phyloP scores from a whole-genome alignment of 2,888 invertebrate species.

The Aelia acuminata region DNA sequence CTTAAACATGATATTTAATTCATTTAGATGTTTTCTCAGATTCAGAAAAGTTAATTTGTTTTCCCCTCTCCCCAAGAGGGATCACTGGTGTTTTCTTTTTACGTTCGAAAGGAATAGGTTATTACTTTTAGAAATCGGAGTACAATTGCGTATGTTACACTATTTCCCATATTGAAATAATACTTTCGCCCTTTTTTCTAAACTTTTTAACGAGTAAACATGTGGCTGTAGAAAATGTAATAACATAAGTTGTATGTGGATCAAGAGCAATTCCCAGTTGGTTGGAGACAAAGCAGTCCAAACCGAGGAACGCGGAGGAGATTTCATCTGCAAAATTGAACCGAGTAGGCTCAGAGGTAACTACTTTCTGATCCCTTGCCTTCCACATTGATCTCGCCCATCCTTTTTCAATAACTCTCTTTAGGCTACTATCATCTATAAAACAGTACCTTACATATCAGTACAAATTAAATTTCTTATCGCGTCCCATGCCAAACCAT shows the following conservation, averaged over 20 bases:
- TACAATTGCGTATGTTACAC: no score
- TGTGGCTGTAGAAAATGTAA: not conserved
- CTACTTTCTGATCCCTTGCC: not conserved
- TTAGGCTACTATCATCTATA: not conserved
- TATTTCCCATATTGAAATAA: no score
- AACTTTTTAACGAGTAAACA: no score
- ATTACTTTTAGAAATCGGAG: no score
- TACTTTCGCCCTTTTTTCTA: no score
- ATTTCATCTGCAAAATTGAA: conserved; percentile 2
- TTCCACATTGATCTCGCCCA: not conserved
- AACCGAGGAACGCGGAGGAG: not conserved
- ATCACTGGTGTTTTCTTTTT: no score
- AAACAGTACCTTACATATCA: not conserved
- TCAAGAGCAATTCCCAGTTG: not conserved
- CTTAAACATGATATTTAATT: no score
- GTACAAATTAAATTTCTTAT: not conserved
- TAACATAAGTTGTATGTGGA: not conserved
- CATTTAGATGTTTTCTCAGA: no score
- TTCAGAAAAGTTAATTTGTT: no score
- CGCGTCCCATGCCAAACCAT: not conserved
- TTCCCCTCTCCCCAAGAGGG: no score
- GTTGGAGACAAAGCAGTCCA: not conserved
- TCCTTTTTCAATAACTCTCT: not conserved
- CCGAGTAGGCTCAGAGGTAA: not conserved
- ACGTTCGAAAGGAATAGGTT: no score